A percentile compares a stretch with the other conserved stretches of the same genome.
These are phyloP conservation scores for Stigmatopora nigra DNA, from an alignment of 2,113 vertebrate genomes.

Conservation along the genomic window DNA sequence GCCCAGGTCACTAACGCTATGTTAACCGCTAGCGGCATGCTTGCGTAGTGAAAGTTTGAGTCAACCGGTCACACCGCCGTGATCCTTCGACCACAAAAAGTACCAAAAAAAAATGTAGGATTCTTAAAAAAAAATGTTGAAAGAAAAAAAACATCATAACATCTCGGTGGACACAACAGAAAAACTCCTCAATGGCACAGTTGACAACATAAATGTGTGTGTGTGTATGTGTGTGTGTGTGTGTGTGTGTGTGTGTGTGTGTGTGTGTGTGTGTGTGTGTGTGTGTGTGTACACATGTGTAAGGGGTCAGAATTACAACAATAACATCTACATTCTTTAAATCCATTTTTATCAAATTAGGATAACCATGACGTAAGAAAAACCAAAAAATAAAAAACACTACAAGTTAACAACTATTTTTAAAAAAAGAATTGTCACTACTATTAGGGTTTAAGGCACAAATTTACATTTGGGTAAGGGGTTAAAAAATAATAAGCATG, in stretches of 20 bases:
- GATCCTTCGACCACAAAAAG: slow-evolving; percentile 39
- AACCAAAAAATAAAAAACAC: slow-evolving; percentile 44
- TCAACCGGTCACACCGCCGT: slow-evolving; percentile 44
- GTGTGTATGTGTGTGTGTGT: slow-evolving; percentile 9
- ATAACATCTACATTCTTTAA: slow-evolving; percentile 75
- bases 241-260: slow-evolving; percentile 10
- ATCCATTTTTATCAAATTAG: slow-evolving; percentile 71
- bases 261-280: slow-evolving; percentile 11
- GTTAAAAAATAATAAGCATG: slow-evolving; percentile 66
- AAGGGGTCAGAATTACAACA: slow-evolving; percentile 58
- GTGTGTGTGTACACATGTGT: slow-evolving; percentile 17
- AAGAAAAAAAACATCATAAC: slow-evolving; percentile 48
- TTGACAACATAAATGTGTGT: slow-evolving; percentile 40
- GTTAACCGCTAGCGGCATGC: not conserved
- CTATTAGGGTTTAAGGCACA: slow-evolving; percentile 98
- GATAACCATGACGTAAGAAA: slow-evolving; percentile 67
- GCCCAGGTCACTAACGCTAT: not conserved
- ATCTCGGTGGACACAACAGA: slow-evolving; percentile 63
- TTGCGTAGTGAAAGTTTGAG: slow-evolving; percentile 1
- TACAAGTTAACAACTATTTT: slow-evolving; percentile 73
- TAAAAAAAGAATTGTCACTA: slow-evolving; percentile 87
- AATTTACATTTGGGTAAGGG: slow-evolving; percentile 94
- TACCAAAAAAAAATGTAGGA: slow-evolving; percentile 57
- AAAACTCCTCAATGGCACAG: slow-evolving; percentile 77
- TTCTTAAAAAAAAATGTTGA: slow-evolving; percentile 59